Percentiles rank a stretch among this genome's conserved stretches.
Evolutionary conservation across 2,888 invertebrate species (phyloP).

Genomic region (Cataglyphis cursor): DNA sequence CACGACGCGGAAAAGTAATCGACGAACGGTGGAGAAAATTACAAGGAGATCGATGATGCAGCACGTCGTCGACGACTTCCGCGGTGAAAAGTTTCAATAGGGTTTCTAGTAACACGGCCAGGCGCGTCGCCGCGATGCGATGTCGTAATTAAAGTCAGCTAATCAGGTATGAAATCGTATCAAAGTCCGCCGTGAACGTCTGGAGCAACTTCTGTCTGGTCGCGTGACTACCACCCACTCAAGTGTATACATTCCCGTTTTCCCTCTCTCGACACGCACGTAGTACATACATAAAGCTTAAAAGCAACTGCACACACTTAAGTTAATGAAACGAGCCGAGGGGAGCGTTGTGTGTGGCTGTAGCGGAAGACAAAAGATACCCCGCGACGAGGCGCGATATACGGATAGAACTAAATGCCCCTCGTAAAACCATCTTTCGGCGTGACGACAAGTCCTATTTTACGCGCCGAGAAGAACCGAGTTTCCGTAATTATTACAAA

Average conservation of each 20-base stretch:
- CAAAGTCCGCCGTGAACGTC: conserved; percentile 55
- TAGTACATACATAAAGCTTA: conserved; percentile 22
- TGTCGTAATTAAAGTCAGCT: conserved; percentile 65
- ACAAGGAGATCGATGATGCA: background rate
- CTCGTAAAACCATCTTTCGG: conserved; percentile 33
- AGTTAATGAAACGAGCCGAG: conserved; percentile 72
- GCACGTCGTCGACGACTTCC: conserved; percentile 12
- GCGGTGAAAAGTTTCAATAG: conserved; percentile 26
- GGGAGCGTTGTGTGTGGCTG: conserved; percentile 15
- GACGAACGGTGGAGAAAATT: background rate
- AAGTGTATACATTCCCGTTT: conserved; percentile 12
- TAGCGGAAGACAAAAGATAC: conserved; percentile 44
- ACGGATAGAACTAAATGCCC: conserved; percentile 18
- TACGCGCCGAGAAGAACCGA: conserved; percentile 2
- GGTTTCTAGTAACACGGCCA: conserved; percentile 33
- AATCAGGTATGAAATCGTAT: conserved; percentile 67
- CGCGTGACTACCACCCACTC: conserved; percentile 64
- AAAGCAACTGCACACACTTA: conserved; percentile 69
- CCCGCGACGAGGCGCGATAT: conserved; percentile 41
- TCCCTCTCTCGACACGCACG: conserved; percentile 27
- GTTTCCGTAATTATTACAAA: conserved; percentile 56
- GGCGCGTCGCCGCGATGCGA: conserved; percentile 35
- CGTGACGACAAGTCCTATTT: conserved; percentile 3
- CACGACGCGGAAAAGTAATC: background rate
- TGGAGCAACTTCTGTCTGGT: conserved; percentile 56